phyloP scores from a whole-genome alignment of 2,797 vertebrate species.

The Sebastes nivosus region DNA sequence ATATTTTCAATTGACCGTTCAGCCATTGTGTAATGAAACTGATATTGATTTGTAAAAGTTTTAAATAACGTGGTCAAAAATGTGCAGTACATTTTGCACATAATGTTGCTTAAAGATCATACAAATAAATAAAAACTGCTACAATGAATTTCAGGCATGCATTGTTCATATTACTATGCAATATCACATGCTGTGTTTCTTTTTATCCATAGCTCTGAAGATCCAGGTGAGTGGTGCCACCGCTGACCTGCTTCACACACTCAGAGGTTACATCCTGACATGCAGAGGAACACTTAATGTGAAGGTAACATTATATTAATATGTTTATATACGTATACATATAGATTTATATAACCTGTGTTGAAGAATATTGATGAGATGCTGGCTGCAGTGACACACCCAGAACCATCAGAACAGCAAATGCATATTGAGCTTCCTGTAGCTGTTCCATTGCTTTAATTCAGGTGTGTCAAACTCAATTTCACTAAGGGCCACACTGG shows the following conservation, averaged over 20 bases:
- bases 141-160: neutral
- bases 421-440: no score
- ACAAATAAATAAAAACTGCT: neutral
- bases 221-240: conserved; percentile 84
- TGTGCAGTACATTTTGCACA: neutral
- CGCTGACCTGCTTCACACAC: conserved; percentile 77
- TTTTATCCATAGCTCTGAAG: conserved; percentile 74
- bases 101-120: neutral
- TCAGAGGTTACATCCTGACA: conserved; percentile 77
- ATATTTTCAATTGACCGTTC: neutral
- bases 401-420: no score
- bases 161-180: neutral
- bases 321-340: neutral
- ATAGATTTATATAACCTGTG: neutral
- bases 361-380: neutral
- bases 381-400: no score
- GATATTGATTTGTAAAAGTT: neutral
- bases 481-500: no score
- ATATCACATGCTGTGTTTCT: neutral
- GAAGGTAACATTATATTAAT: conserved; percentile 73
- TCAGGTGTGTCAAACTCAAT: no score
- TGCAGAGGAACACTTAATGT: conserved; percentile 82
- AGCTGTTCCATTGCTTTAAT: no score
- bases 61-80: neutral
- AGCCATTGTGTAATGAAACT: neutral